phyloP scores from a whole-genome alignment of 2,797 vertebrate species.

The Babyrousa celebensis region DNA sequence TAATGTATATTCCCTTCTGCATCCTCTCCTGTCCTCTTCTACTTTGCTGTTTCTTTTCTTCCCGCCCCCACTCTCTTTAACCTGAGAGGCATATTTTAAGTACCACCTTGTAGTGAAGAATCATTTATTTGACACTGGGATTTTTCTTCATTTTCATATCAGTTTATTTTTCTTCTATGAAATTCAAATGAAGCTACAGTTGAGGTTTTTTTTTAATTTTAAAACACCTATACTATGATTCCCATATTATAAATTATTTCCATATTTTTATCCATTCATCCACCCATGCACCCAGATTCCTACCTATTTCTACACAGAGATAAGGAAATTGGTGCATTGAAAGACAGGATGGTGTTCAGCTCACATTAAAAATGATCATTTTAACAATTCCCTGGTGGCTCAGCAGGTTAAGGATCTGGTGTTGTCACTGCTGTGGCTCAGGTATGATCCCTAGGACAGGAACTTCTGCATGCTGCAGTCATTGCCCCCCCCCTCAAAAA shows the following conservation, averaged over 20 bases:
- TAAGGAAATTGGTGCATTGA: neutral
- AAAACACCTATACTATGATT: neutral
- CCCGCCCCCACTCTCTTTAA: neutral
- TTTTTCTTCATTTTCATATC: neutral
- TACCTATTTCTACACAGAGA: neutral
- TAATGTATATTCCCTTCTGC: neutral
- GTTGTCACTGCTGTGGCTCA: too few relatives aligned
- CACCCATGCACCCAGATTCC: neutral
- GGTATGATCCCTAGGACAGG: too few relatives aligned
- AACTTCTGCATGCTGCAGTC: too few relatives aligned
- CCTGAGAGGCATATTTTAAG: neutral
- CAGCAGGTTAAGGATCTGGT: too few relatives aligned
- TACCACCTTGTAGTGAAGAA: neutral
- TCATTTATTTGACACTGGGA: neutral
- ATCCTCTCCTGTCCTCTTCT: too few relatives aligned
- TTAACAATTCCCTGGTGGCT: neutral
- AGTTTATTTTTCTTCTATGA: neutral
- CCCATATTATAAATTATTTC: neutral
- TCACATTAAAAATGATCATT: neutral
- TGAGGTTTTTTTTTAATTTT: neutral
- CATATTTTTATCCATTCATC: neutral
- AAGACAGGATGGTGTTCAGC: neutral
- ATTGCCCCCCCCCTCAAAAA: neutral
- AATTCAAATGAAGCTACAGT: slow-evolving; percentile 36
- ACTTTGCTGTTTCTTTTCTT: too few relatives aligned